phyloP scores from a whole-genome alignment of 2,888 invertebrate genomes.

The Icerya purchasi region DNA sequence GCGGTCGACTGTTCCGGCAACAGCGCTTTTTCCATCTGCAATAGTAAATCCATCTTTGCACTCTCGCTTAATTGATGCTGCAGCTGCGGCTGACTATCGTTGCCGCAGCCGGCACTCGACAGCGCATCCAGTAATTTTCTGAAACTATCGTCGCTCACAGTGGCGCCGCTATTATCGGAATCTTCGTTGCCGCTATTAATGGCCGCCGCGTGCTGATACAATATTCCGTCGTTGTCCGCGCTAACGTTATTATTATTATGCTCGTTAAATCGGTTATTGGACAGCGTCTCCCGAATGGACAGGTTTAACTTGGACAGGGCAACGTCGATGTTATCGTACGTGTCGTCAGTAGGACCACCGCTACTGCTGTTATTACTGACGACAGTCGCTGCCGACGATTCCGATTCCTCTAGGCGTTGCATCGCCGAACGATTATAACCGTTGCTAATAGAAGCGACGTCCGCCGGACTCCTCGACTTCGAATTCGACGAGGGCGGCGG shows the following conservation, averaged over 20 bases:
- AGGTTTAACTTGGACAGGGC: not conserved
- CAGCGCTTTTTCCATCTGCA: slow-evolving; percentile 1
- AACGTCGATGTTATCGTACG: not conserved
- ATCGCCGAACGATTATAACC: not conserved
- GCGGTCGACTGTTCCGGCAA: too few relatives aligned
- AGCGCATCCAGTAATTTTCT: not conserved
- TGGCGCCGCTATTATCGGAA: not conserved
- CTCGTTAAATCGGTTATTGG: too few relatives aligned
- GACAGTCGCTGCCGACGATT: not conserved
- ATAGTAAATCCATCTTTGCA: not conserved
- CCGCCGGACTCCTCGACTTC: not conserved
- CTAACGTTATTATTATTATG: too few relatives aligned
- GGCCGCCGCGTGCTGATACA: too few relatives aligned
- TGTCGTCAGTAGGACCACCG: not conserved
- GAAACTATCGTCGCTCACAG: not conserved
- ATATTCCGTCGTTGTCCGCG: too few relatives aligned
- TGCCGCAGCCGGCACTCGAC: not conserved
- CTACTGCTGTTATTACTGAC: not conserved
- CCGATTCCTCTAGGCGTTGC: not conserved
- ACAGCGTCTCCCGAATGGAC: not conserved
- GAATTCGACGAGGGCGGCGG: not conserved
- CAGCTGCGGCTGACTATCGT: too few relatives aligned
- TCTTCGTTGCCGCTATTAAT: not conserved
- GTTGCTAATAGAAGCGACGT: too few relatives aligned
- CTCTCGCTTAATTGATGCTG: too few relatives aligned